Evolutionary conservation across 2,797 vertebrate species (phyloP), one percentile per base, ranked within the genome.

Genomic region (Sphenodon punctatus): DNA sequence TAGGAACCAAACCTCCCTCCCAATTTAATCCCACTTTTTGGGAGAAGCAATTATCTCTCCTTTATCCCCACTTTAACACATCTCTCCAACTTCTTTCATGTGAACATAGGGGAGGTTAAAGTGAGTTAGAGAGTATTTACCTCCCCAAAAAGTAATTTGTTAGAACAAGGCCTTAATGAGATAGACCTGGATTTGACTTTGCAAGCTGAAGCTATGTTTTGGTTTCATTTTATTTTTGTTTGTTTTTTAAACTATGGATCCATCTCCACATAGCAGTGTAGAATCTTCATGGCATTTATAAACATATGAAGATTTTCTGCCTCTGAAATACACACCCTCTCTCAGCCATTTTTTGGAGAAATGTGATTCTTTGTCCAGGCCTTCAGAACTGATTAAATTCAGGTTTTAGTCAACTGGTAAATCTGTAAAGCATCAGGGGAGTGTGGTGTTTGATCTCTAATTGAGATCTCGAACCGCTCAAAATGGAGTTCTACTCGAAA

Each of bases 201-300:
- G 25, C 7, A 61, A 16, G 2, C 4, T 38, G 46, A 5, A 15
- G 19, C 22, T n/a, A 0, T 1, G 1, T 60, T n/a, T 53, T 19
- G 15, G 56, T 80, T 78, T 19, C n/a, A n/a, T n/a, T n/a, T n/a
- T n/a, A n/a, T n/a, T n/a, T n/a, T n/a, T n/a, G n/a, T n/a, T n/a
- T n/a, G n/a, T 9, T 23, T 48, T 23, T 13, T 25, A 23, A 10
- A 48, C 25, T 23, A 23, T 39, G 56, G 9, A 41, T 30, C 51
- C 39, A 9, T 32, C 27, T 14, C 51, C 16, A 7, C 23, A 27
- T 30, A 41, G 27, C 39, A 23, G 6, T 32, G n/a, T 36, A 42
- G 5, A 23, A 49, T 17, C n/a, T 23, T 34, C 7, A 8, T 15
- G 22, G 49, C 23, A 9, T 49, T 49, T 30, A 55, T 64, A 43